A percentile compares a stretch with the other conserved stretches of the same genome.
These are phyloP conservation scores for Drosophila kurseongensis DNA, from an alignment of 1,140 invertebrate species.

Conservation along the genomic window DNA sequence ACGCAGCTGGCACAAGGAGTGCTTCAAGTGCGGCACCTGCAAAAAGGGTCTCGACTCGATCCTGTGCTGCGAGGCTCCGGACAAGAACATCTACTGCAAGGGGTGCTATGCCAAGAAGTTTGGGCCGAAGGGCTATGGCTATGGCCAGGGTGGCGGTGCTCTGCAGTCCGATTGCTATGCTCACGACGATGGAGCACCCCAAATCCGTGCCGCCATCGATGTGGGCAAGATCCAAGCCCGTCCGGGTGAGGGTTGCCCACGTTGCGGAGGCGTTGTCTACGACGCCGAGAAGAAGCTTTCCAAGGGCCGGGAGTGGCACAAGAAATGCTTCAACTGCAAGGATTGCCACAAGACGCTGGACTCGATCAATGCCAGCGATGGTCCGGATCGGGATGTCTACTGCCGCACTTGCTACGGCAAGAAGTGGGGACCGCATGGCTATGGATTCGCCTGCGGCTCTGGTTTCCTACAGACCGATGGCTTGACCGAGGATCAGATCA, in stretches of 20 bases:
- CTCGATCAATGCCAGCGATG: conserved; percentile 96
- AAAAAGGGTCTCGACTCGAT: conserved; percentile 98
- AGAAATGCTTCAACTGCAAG: conserved; percentile 99
- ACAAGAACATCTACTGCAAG: conserved; percentile 99
- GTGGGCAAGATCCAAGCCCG: conserved; percentile 92
- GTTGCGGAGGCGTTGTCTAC: conserved; percentile 95
- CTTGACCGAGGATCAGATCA: conserved; percentile 93
- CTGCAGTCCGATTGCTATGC: conserved; percentile 90
- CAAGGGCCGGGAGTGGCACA: conserved; percentile 96
- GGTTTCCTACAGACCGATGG: conserved; percentile 96
- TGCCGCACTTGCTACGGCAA: conserved; percentile 88
- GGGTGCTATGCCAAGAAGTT: conserved; percentile 97
- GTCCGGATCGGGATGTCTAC: conserved; percentile 95
- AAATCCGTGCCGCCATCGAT: conserved; percentile 88
- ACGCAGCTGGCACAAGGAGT: conserved; percentile 97
- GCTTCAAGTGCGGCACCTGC: conserved; percentile 97
- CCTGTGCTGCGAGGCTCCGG: conserved; percentile 97
- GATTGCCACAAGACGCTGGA: conserved; percentile 96
- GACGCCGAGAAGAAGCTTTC: conserved; percentile 95
- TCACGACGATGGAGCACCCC: conserved; percentile 73
- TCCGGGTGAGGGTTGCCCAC: conserved; percentile 94
- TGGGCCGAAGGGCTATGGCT: conserved; percentile 97
- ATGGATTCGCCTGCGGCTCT: conserved; percentile 97
- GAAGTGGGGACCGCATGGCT: conserved; percentile 97
- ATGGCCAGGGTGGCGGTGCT: conserved; percentile 95